phyloP scores from a whole-genome alignment of 2,113 vertebrate genomes.

The Zingel zingel region DNA sequence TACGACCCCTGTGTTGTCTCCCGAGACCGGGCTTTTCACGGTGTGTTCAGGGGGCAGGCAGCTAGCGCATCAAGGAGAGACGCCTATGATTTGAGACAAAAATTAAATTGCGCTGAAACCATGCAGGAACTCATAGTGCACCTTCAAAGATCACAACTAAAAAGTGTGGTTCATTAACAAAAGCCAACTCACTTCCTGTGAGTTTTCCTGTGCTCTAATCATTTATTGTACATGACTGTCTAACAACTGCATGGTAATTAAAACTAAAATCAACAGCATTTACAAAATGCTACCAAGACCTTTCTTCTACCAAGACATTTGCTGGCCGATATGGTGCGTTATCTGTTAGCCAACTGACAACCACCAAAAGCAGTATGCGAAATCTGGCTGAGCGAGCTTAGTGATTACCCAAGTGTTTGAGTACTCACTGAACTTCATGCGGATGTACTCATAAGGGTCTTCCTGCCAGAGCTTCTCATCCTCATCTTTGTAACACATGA shows the following conservation, averaged over 20 bases:
- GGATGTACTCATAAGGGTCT: constrained; percentile 96
- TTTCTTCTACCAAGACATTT: neutral
- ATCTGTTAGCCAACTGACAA: neutral
- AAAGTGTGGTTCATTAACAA: neutral
- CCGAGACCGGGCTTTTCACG: too few relatives aligned
- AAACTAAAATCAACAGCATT: neutral
- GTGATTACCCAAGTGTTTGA: neutral
- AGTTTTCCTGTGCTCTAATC: neutral
- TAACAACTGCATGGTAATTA: neutral
- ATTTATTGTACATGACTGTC: neutral
- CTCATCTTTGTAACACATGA: constrained; percentile 99
- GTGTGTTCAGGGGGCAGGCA: too few relatives aligned
- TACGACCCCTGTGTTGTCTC: too few relatives aligned
- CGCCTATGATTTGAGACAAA: too few relatives aligned
- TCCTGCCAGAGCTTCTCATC: constrained; percentile 98
- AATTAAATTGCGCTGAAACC: too few relatives aligned
- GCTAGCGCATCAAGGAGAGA: too few relatives aligned
- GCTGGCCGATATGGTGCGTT: neutral
- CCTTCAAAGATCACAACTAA: too few relatives aligned
- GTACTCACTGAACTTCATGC: constrained; percentile 96
- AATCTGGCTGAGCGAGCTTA: neutral
- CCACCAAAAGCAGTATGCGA: too few relatives aligned
- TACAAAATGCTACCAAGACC: neutral
- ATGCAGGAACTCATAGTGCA: too few relatives aligned
- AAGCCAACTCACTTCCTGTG: neutral